A percentile compares a stretch with the other conserved stretches of the same genome.
phyloP scores from a whole-genome alignment of 2,888 invertebrate species.

The Cryptus viduatorius region DNA sequence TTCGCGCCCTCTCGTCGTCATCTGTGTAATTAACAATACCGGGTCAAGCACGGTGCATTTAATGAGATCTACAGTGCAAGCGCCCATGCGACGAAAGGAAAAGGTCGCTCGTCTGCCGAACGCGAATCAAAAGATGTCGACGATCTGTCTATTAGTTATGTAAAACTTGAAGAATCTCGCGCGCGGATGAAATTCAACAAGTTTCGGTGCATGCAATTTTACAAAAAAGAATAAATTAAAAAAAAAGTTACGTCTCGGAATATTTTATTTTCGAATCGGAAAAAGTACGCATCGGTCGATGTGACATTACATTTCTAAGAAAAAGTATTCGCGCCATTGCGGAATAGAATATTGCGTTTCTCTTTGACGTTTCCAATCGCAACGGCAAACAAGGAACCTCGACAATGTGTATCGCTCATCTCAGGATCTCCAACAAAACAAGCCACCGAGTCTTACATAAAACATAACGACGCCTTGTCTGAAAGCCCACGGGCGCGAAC shows the following conservation, averaged over 20 bases:
- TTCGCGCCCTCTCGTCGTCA: constrained; percentile 56
- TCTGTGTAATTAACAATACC: constrained; percentile 72
- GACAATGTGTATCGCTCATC: constrained; percentile 5
- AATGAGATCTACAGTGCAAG: constrained; percentile 71
- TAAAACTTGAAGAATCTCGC: neutral
- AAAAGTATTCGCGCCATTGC: neutral
- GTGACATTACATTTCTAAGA: neutral
- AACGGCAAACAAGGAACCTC: neutral
- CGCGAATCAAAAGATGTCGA: constrained; percentile 8
- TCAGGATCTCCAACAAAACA: neutral
- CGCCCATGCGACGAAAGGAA: constrained; percentile 39
- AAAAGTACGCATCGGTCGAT: neutral
- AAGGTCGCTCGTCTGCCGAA: constrained; percentile 18
- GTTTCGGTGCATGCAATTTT: neutral
- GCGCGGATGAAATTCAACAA: neutral
- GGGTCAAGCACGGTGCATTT: constrained; percentile 72
- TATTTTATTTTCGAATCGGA: neutral
- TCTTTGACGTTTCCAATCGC: neutral
- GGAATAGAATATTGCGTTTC: neutral
- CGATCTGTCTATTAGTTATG: neutral
- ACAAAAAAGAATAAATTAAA: neutral
- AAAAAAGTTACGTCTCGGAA: neutral
- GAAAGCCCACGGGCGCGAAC: neutral
- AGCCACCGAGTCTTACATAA: neutral
- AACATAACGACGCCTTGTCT: neutral